Evolutionary conservation across 2,888 invertebrate genomes (phyloP).

Genomic region (Lysandra bellargus): DNA sequence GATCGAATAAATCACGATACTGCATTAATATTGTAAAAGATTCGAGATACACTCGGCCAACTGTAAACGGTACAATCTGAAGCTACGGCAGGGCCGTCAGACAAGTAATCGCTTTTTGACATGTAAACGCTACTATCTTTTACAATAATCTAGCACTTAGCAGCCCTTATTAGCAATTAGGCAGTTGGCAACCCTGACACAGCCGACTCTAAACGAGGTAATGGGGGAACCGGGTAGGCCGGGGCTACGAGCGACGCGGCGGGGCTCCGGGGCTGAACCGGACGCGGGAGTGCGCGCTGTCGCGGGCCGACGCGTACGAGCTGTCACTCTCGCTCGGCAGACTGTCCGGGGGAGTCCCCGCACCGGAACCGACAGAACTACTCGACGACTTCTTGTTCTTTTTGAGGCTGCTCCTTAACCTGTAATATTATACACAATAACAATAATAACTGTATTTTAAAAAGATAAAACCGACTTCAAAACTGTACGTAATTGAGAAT

Average conservation of each 20-base stretch:
- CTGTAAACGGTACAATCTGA: too few species aligned
- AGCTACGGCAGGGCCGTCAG: too few species aligned
- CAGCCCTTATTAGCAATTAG: background rate
- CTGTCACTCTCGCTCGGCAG: slow-evolving; percentile 91
- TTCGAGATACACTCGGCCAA: too few species aligned
- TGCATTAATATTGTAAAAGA: too few species aligned
- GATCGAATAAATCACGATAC: too few species aligned
- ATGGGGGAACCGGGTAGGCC: slow-evolving; percentile 73
- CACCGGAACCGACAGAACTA: slow-evolving; percentile 78
- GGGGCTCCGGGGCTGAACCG: slow-evolving; percentile 89
- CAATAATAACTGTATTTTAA: too few species aligned
- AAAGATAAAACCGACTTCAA: too few species aligned
- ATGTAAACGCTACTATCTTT: too few species aligned
- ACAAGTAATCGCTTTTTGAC: too few species aligned
- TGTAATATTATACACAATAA: background rate
- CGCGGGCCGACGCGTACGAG: slow-evolving; percentile 92
- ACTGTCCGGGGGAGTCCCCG: slow-evolving; percentile 90
- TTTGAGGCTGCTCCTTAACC: slow-evolving; percentile 90
- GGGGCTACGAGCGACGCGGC: slow-evolving; percentile 76
- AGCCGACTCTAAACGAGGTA: slow-evolving; percentile 65
- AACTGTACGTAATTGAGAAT: too few species aligned
- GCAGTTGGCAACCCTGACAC: background rate
- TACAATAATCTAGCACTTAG: too few species aligned
- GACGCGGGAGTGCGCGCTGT: slow-evolving; percentile 87
- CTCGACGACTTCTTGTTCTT: slow-evolving; percentile 82